Base-by-base conservation (phyloP, 2,113 vertebrate species). In the Catagonus wagneri region DNA sequence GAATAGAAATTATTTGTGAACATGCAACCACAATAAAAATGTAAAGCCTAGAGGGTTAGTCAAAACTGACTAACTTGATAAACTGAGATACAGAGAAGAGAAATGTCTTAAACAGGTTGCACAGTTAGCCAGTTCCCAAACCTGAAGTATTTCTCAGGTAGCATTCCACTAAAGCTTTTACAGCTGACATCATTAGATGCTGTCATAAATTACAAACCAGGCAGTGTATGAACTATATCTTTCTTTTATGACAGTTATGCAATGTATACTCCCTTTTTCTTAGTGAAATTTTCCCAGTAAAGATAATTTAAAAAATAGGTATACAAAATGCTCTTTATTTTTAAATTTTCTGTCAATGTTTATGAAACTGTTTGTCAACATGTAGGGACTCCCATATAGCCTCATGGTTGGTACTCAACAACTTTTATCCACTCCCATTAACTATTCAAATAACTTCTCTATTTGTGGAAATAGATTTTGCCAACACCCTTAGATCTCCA, bases 391-490 rank as follows among this genome's bases (percentile, higher is more conserved):
- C 63, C 8, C 11, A 69, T 44, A 58, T 7, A 79, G 52, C 19
- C 13, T 29, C 5, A 69, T 58, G 7, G 4, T 19, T 92, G 44
- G 22, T 36, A 58, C 69, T 91, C 29, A 78, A 29, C 61, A 90
- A 61, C 10, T 75, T 68, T 72, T 80, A 34, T 72, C 63, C 14
- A 83, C 2, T 44, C 9, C 34, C n/a, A 75, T 83, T 93, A 27
- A 95, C 78, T 96, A 71, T 63, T 69, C 63, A 94, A 89, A 66
- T 12, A 34, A 63, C 11, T 85, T 65, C 13, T 71, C 11, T 83
- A 20, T 74, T 92, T 90, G 89, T 74, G 65, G 65, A 87, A 87
- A 89, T 74, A 74, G 1, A 17, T 89, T 63, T 66, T 85, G 36
- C 58, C 63, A 60, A 89, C 17, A 83, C 52, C 86, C 27, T 89